A percentile compares a stretch with the other conserved stretches of the same genome.
Evolutionary conservation across 2,113 vertebrate species (phyloP).

Genomic region (Cyprinodon brontotheroides): DNA sequence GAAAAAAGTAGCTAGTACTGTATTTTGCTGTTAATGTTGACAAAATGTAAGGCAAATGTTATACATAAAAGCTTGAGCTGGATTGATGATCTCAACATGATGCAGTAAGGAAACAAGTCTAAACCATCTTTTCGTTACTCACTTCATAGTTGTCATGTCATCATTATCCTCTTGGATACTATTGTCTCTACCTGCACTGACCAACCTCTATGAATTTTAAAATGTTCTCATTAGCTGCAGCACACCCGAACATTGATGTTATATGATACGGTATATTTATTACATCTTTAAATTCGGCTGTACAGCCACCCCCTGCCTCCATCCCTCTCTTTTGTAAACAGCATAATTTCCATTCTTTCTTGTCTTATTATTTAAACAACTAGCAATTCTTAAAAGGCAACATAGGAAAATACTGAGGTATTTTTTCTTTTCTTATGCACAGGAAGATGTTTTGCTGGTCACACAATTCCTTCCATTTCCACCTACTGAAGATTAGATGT

Average conservation of each 20-base stretch:
- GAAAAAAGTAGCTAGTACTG: too few relatives aligned
- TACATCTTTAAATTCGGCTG: background rate
- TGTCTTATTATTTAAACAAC: background rate
- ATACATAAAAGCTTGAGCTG: background rate
- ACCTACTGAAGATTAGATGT: background rate
- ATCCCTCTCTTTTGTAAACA: background rate
- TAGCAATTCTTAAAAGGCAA: background rate
- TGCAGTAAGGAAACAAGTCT: background rate
- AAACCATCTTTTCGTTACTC: background rate
- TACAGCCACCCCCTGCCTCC: too few relatives aligned
- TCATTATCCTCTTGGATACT: too few relatives aligned
- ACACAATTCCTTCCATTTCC: background rate
- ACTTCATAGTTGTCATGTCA: background rate
- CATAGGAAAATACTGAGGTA: background rate
- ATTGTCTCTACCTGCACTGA: background rate
- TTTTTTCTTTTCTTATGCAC: too few relatives aligned
- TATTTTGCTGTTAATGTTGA: background rate
- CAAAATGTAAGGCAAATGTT: too few relatives aligned
- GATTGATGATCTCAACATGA: background rate
- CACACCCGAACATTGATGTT: background rate
- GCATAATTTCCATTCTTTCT: background rate
- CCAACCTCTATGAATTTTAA: background rate
- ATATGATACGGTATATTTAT: background rate
- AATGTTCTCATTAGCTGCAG: background rate
- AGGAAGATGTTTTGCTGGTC: too few relatives aligned